phyloP scores from a whole-genome alignment of 2,113 vertebrate genomes.

The Clarias magur region DNA sequence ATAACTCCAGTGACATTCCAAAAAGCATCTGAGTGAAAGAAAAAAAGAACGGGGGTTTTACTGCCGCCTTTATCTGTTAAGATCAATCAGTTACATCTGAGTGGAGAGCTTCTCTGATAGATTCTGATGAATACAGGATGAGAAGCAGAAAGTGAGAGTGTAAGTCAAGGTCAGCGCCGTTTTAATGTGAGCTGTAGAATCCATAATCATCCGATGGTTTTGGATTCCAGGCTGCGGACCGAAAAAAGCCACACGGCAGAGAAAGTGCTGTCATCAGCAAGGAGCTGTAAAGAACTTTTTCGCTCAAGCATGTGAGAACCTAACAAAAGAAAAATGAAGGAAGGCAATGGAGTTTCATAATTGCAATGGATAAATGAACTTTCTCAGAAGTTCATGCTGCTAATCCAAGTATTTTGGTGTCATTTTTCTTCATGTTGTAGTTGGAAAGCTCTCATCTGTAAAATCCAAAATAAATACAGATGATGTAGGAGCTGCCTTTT shows the following conservation, averaged over 20 bases:
- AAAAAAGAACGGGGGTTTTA: neutral
- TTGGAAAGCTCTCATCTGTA: neutral
- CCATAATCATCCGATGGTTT: constrained; percentile 29
- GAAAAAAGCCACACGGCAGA: neutral
- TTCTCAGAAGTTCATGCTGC: neutral
- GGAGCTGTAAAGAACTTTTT: constrained; percentile 4
- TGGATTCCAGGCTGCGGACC: neutral
- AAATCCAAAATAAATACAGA: constrained; percentile 22
- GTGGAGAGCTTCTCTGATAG: neutral
- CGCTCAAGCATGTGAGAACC: neutral
- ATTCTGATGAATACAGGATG: constrained; percentile 18
- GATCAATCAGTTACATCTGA: constrained; percentile 10
- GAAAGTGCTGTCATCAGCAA: constrained; percentile 19
- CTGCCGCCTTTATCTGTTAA: constrained; percentile 14
- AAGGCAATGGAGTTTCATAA: neutral
- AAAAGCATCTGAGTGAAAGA: constrained; percentile 8
- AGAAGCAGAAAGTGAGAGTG: neutral
- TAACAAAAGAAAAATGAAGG: neutral
- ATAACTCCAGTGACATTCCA: neutral
- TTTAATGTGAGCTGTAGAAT: constrained; percentile 38
- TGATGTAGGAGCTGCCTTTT: constrained; percentile 10
- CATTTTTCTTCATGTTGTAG: neutral
- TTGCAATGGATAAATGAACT: neutral
- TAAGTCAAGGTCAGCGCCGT: constrained; percentile 28
- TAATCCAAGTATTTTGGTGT: constrained; percentile 1